Conservation (phyloP, 2,888 invertebrate species). For the Apoderus coryli region DNA sequence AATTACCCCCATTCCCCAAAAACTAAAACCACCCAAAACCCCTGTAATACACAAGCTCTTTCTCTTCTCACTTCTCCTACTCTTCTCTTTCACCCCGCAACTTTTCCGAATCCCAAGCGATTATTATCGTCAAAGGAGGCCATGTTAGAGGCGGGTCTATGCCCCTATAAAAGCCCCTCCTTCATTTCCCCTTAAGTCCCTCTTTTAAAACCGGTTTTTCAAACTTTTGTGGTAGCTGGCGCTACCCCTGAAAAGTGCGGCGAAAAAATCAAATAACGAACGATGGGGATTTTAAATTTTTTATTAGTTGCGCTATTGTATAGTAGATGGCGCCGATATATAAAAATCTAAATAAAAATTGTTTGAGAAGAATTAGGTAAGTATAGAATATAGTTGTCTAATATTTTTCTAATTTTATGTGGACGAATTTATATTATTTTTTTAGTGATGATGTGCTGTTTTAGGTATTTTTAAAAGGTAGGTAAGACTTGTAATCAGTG, state of each 20-base stretch:
- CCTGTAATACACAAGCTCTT: constrained; percentile 8
- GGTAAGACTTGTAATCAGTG: no score
- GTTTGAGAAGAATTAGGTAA: no score
- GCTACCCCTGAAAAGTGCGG: constrained; percentile 21
- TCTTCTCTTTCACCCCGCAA: constrained; percentile 11
- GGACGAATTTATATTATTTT: no score
- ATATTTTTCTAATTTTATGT: no score
- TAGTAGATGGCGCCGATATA: constrained; percentile 17
- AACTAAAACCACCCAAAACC: no score
- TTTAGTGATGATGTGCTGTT: no score
- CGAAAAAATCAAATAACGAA: constrained; percentile 27
- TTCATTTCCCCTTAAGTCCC: constrained; percentile 21
- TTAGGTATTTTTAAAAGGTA: no score
- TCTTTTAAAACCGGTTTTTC: constrained; percentile 18
- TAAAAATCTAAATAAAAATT: no score
- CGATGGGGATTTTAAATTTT: not conserved
- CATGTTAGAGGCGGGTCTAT: constrained; percentile 33
- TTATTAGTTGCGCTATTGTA: constrained; percentile 25
- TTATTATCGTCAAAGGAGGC: constrained; percentile 32
- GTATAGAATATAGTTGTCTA: no score
- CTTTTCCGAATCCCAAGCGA: constrained; percentile 29
- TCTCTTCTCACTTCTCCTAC: constrained; percentile 10
- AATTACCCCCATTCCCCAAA: no score
- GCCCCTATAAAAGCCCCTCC: constrained; percentile 22
- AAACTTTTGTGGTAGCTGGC: constrained; percentile 26